Evolutionary conservation across 2,797 vertebrate genomes (phyloP), one percentile per base, ranked within the genome.

Genomic region (Myoxocephalus aenaeus): DNA sequence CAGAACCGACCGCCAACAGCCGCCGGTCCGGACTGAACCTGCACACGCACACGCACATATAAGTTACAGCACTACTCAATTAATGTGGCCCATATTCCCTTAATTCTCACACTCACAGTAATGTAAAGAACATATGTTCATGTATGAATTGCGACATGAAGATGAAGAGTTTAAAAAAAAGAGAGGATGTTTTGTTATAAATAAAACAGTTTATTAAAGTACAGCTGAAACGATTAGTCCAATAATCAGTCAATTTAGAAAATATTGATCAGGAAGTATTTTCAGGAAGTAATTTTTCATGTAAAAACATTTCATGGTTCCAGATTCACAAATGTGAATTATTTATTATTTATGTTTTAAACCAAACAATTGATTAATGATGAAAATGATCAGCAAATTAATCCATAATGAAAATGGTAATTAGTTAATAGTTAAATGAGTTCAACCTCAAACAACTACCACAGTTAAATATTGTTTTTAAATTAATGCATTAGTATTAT

Each of bases 11-110:
- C 0, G 97, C 98, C 91, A 99, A 66, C 86, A 97, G 93, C 27
- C 90, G 94, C 87, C 96, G 97, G 88, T 99, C 96, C 0, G 97
- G 97, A 85, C 97, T 98, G 93, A 99, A 97, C 88, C 97, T 99
- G 86, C 11, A 66, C 57, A 34, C 36, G 61, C 38, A 62, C 42
- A 65, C 64, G 51, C 57, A 70, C 3, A 68, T n/a, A 38, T 3
- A 38, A 59, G 11, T n/a, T 8, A 14, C 34, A n/a, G 58, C 58
- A 17, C n/a, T 13, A 66, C 32, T 34, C 17, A 34, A 18, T 29
- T 65, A 20, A 18, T 6, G 15, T 34, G 56, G 8, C 27, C 25
- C 25, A 27, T 29, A 56, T 56, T 8, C 7, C 54, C 54, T 57
- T 57, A 32, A 32, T 57, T 32, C 27, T 57, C 29, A 34, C 9